phyloP scores from a whole-genome alignment of 2,888 invertebrate species.

The Apodemia duryi region DNA sequence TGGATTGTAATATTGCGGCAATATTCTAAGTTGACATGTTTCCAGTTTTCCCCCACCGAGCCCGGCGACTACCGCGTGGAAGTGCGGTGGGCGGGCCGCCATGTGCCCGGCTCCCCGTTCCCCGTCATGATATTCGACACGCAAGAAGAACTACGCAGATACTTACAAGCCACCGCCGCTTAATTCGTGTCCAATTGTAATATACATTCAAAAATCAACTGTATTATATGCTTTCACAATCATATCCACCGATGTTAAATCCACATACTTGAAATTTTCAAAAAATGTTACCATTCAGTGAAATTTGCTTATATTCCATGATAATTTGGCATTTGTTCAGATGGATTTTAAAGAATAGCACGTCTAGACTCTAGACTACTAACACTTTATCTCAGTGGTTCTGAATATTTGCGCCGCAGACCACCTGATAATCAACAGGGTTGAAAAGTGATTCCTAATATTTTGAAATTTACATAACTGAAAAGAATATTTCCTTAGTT shows the following conservation, averaged over 20 bases:
- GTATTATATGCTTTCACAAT: neutral
- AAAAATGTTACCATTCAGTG: constrained; percentile 3
- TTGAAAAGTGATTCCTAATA: too few species aligned
- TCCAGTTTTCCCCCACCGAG: constrained; percentile 96
- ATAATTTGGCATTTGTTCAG: too few species aligned
- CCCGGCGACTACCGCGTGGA: constrained; percentile 99
- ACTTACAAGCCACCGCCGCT: constrained; percentile 70
- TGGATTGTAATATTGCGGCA: too few species aligned
- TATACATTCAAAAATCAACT: constrained; percentile 5
- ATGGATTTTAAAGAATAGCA: too few species aligned
- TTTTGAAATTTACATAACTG: too few species aligned
- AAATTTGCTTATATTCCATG: neutral
- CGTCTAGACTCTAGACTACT: too few species aligned
- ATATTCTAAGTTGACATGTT: constrained; percentile 17
- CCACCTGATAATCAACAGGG: too few species aligned
- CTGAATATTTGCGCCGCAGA: too few species aligned
- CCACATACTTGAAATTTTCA: neutral
- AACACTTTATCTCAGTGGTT: too few species aligned
- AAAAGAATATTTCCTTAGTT: too few species aligned
- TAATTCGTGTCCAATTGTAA: neutral
- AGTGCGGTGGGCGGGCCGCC: constrained; percentile 95
- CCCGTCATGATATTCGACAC: constrained; percentile 99
- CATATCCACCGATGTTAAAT: constrained; percentile 10
- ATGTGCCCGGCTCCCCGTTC: constrained; percentile 99
- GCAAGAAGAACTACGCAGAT: constrained; percentile 93